Evolutionary conservation across 2,888 invertebrate species (phyloP).

Genomic region (Crioceris asparagi): DNA sequence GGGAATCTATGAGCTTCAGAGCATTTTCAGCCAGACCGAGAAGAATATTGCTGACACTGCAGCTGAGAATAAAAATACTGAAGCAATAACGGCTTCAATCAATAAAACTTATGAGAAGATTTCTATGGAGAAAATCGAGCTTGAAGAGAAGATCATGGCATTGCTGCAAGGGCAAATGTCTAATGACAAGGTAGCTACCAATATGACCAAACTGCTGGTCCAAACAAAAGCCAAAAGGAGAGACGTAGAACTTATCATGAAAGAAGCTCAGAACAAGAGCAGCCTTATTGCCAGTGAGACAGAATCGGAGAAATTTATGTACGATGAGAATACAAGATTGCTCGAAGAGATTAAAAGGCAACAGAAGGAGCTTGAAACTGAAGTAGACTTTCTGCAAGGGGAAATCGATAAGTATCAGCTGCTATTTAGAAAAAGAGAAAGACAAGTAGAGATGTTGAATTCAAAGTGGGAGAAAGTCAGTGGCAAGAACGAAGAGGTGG

Average conservation of each 20-base stretch:
- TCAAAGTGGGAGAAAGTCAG: slow-evolving; percentile 42
- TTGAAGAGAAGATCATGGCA: slow-evolving; percentile 46
- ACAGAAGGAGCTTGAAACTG: slow-evolving; percentile 36
- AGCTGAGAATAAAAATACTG: slow-evolving; percentile 23
- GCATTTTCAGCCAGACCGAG: slow-evolving; percentile 41
- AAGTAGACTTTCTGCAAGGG: slow-evolving; percentile 36
- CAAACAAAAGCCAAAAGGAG: slow-evolving; percentile 36
- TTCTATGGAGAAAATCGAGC: slow-evolving; percentile 41
- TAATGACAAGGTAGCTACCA: slow-evolving; percentile 17
- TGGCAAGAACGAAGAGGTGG: slow-evolving; percentile 33
- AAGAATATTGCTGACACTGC: slow-evolving; percentile 47
- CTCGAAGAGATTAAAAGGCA: slow-evolving; percentile 34
- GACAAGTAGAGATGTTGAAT: slow-evolving; percentile 41
- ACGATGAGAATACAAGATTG: slow-evolving; percentile 28
- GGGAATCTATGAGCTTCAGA: slow-evolving; percentile 44
- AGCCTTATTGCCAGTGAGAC: slow-evolving; percentile 48
- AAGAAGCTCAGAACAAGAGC: slow-evolving; percentile 46
- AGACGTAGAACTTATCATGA: slow-evolving; percentile 27
- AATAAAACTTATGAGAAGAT: slow-evolving; percentile 42
- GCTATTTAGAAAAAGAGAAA: slow-evolving; percentile 41
- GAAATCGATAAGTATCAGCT: slow-evolving; percentile 40
- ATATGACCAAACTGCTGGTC: slow-evolving; percentile 13
- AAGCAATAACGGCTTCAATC: slow-evolving; percentile 12
- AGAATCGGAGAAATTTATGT: slow-evolving; percentile 39
- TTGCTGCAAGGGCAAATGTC: slow-evolving; percentile 17